Percentiles rank a stretch among this genome's conserved stretches.
phyloP scores from a whole-genome alignment of 2,797 vertebrate genomes.

The Malacoraja senta region DNA sequence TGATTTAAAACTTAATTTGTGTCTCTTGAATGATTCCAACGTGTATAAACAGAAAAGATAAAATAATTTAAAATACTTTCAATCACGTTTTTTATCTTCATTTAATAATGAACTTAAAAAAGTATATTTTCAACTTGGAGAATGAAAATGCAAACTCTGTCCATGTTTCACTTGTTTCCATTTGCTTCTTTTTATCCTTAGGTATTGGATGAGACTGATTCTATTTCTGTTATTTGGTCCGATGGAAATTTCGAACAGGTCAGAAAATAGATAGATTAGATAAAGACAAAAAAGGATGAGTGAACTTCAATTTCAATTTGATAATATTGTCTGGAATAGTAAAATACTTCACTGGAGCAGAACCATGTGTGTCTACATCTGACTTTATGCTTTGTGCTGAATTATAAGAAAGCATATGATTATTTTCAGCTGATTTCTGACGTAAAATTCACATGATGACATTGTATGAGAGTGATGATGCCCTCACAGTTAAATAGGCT shows the following conservation, averaged over 20 bases:
- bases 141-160: not conserved
- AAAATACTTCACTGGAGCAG: not conserved
- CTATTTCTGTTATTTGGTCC: not conserved
- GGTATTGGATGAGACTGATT: not conserved
- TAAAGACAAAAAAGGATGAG: not conserved
- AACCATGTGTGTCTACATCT: not conserved
- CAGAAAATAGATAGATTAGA: not conserved
- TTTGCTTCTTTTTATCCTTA: not conserved
- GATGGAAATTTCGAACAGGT: not conserved
- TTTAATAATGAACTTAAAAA: not conserved
- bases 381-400: not conserved
- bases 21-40: not conserved
- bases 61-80: not conserved
- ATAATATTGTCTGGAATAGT: not conserved
- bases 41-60: not conserved
- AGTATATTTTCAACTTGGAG: not conserved
- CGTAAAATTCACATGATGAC: not conserved
- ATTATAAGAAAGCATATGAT: not conserved
- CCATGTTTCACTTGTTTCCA: not conserved
- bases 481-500: not conserved
- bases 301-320: not conserved
- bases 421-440: not conserved
- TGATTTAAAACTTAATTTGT: not conserved
- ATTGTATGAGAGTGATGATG: not conserved
- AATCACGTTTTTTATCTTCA: not conserved